phyloP scores from a whole-genome alignment of 2,888 invertebrate species.

The Liodrosophila aerea region DNA sequence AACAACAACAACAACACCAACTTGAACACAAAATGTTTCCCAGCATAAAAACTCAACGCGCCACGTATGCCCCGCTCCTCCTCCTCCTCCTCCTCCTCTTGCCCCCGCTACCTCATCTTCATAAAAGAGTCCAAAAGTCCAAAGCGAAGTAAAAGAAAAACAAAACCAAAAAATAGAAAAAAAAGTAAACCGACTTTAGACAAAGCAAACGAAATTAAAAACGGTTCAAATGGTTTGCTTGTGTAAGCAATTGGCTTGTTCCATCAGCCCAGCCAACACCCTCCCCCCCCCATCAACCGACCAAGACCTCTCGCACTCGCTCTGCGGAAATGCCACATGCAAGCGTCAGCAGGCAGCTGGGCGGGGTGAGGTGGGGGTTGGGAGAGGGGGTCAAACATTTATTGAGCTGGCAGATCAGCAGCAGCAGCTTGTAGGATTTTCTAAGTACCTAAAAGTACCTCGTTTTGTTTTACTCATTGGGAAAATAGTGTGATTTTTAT shows the following conservation, averaged over 20 bases:
- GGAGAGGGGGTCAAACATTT: neutral
- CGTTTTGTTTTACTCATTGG: slow-evolving; percentile 9
- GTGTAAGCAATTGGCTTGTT: slow-evolving; percentile 61
- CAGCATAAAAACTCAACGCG: slow-evolving; percentile 61
- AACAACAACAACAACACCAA: slow-evolving; percentile 34
- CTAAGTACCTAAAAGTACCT: neutral
- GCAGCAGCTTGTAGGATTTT: slow-evolving; percentile 16
- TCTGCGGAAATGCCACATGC: slow-evolving; percentile 46
- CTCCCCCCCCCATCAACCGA: too few species aligned
- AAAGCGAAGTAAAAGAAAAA: slow-evolving; percentile 29
- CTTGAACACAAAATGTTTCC: slow-evolving; percentile 62
- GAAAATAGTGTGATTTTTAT: slow-evolving; percentile 34
- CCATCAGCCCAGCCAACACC: neutral
- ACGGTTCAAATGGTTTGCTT: slow-evolving; percentile 70
- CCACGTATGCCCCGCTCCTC: slow-evolving; percentile 6
- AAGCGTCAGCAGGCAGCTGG: neutral
- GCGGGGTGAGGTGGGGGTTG: too few species aligned
- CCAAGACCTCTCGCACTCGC: neutral
- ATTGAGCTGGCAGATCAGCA: slow-evolving; percentile 12
- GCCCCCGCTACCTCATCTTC: slow-evolving; percentile 29
- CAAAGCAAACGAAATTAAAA: slow-evolving; percentile 74
- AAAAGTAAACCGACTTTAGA: slow-evolving; percentile 55
- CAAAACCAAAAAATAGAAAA: slow-evolving; percentile 15
- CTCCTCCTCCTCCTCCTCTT: slow-evolving; percentile 23
- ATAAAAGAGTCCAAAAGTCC: slow-evolving; percentile 54